Evolutionary conservation across 2,113 vertebrate genomes (phyloP).

Genomic region (Fukomys damarensis): DNA sequence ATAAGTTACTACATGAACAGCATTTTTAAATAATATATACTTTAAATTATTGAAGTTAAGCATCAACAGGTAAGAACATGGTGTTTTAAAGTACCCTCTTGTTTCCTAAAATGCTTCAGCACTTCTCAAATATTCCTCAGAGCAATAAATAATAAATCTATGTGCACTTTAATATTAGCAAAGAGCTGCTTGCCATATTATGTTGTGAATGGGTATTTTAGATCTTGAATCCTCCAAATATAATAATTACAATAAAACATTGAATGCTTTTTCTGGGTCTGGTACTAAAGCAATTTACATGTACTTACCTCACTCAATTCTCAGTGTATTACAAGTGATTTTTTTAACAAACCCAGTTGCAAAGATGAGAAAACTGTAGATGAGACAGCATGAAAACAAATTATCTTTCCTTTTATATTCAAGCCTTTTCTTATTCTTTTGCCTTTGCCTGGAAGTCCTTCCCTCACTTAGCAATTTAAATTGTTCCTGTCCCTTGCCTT

Average conservation of each 20-base stretch:
- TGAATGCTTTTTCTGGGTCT: background rate
- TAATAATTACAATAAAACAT: conserved; percentile 7
- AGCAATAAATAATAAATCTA: conserved; percentile 65
- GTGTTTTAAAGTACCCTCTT: conserved; percentile 50
- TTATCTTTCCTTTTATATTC: background rate
- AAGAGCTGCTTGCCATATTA: conserved; percentile 23
- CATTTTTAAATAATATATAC: conserved; percentile 81
- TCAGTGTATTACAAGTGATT: background rate
- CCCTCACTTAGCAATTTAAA: background rate
- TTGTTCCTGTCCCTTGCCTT: background rate
- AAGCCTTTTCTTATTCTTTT: conserved; percentile 12
- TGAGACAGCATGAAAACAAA: background rate
- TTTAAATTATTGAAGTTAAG: conserved; percentile 75
- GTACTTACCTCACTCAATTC: conserved; percentile 13
- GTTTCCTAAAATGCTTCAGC: conserved; percentile 63
- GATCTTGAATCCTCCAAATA: background rate
- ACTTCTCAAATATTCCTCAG: conserved; percentile 62
- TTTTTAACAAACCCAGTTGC: background rate
- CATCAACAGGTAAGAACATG: conserved; percentile 77
- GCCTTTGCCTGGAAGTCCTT: background rate
- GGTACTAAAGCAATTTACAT: background rate
- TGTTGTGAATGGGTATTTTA: conserved; percentile 47
- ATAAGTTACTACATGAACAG: conserved; percentile 65
- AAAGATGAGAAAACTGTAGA: background rate
- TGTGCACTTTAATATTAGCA: conserved; percentile 34